A percentile compares a stretch with the other conserved stretches of the same genome.
Evolutionary conservation across 1,140 invertebrate species (phyloP).

Genomic region (Homarus americanus): DNA sequence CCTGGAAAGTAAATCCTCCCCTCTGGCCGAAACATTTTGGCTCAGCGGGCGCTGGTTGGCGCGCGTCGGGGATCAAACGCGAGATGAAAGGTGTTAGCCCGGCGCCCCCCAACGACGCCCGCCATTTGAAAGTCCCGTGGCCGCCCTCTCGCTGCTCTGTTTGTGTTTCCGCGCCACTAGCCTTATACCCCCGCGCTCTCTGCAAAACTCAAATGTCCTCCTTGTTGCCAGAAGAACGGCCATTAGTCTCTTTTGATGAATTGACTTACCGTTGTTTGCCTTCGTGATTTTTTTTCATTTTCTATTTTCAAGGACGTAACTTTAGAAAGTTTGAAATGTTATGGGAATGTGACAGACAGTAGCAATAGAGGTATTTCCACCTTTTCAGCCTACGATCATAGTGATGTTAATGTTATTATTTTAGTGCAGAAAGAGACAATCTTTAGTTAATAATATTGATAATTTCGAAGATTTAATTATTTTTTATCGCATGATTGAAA

Average conservation of each 20-base stretch:
- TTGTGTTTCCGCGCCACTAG: conserved; percentile 26
- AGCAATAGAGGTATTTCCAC: no score
- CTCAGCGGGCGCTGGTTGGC: conserved; percentile 11
- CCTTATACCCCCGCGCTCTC: conserved; percentile 5
- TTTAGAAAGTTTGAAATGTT: no score
- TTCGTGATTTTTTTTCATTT: no score
- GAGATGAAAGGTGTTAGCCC: conserved; percentile 57
- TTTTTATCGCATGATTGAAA: no score
- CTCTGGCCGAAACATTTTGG: conserved; percentile 33
- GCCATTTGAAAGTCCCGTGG: conserved; percentile 7
- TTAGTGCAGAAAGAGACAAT: no score
- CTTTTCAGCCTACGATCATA: no score
- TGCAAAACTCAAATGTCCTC: conserved; percentile 15
- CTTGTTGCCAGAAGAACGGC: background rate
- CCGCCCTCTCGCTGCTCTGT: conserved; percentile 12
- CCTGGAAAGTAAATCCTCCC: conserved; percentile 19
- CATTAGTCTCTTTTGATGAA: background rate
- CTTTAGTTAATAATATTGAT: no score
- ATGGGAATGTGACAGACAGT: no score
- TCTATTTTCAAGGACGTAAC: no score
- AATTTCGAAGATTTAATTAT: no score
- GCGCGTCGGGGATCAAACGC: conserved; percentile 30
- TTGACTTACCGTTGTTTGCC: no score
- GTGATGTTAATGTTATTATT: no score
- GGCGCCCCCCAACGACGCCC: conserved; percentile 10